These are phyloP conservation scores for Oppia nitens DNA, from an alignment of 1,140 invertebrate species.

Conservation along the genomic window DNA sequence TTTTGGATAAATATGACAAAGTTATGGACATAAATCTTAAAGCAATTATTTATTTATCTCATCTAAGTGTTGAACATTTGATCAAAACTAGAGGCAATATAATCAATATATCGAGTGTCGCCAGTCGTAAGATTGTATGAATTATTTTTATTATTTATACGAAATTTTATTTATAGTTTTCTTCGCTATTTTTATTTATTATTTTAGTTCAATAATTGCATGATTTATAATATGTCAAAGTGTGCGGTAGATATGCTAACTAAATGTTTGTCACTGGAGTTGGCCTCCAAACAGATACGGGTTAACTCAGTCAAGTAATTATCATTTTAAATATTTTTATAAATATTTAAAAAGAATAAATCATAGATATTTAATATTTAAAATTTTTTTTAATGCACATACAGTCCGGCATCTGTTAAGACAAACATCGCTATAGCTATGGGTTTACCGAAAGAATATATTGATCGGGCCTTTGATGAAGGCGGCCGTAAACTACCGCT, in stretches of 20 bases:
- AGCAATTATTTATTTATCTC: background rate
- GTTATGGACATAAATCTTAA: background rate
- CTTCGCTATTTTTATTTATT: background rate
- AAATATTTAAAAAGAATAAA: background rate
- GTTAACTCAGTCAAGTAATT: slow-evolving; percentile 25
- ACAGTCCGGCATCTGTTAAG: slow-evolving; percentile 1
- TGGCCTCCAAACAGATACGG: slow-evolving; percentile 33
- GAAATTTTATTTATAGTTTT: background rate
- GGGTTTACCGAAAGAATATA: background rate
- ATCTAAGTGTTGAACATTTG: background rate
- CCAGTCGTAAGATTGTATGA: background rate
- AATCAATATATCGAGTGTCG: background rate
- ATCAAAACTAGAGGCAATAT: background rate
- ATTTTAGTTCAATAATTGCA: background rate
- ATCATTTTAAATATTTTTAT: background rate
- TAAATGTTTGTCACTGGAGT: slow-evolving; percentile 35
- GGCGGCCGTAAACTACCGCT: slow-evolving; percentile 2
- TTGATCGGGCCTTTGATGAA: background rate
- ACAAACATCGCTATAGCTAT: background rate
- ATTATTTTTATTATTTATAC: background rate
- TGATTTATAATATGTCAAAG: slow-evolving; percentile 63
- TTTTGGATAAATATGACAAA: background rate
- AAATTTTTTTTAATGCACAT: background rate
- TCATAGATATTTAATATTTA: background rate
- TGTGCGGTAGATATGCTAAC: slow-evolving; percentile 74